Base-by-base conservation (phyloP, 2,113 vertebrate species). In the Scopus umbretta region DNA sequence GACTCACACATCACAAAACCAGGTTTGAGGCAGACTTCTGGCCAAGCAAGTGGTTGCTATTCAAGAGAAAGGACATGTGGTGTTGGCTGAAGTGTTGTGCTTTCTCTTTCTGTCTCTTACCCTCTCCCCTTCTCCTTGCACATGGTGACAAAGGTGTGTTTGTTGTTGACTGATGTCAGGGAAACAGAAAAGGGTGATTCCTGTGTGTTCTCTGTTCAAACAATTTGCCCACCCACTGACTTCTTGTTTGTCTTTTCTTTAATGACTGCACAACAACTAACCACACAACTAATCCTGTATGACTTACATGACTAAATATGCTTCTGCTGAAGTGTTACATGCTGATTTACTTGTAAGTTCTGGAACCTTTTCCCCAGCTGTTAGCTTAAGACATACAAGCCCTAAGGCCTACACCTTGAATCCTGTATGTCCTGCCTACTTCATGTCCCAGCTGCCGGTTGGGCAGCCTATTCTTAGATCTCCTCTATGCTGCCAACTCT, bases 381-480 rank as follows among this genome's bases (percentile, higher is more conserved):
- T 45, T 55, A 81, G 40, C 25, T 70, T 62, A 50, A 90, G 32
- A 26, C 50, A 62, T 36, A 23, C 5, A 62, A 86, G 7, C 43
- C 21, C 20, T 42, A 50, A 70, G 55, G n/a, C 47, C 26, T 75
- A 40, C 26, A 55, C 49, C 52, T 85, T 63, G 61, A 91, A 78
- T 73, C 36, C 58, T 76, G 52, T 19, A 4, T 53, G 49, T 30
- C 42, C 72, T 79, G 34, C 49, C 72, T 86, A 20, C 68, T 63
- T 74, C 76, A 40, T 34, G 36, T n/a, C 80, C 61, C 49, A 89
- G 27, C 56, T 91, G 65, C 83, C 0, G 4, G 32, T 8, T 43
- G 76, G 53, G 47, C 56, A 74, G 70, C 56, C 80, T 91, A 86
- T 96, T 92, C 95, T 96, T 96, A 92, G 80, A 72, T 56, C 32